phyloP scores from a whole-genome alignment of 1,140 invertebrate species.

The Caenorhabditis latens region DNA sequence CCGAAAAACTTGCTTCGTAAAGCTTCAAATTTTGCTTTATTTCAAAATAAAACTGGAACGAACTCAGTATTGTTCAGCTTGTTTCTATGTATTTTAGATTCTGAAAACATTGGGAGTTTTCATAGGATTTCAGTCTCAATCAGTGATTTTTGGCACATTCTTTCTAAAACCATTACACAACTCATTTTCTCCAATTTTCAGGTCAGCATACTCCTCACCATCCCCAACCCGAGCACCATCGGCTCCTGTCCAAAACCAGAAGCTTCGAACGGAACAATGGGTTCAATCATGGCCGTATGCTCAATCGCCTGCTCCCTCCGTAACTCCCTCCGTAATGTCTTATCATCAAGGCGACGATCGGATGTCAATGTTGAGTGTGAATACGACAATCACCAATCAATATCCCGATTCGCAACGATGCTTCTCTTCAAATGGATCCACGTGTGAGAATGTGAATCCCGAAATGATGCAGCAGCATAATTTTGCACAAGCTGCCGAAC shows the following conservation, averaged over 20 bases:
- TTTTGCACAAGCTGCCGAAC: not conserved
- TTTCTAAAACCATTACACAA: no score
- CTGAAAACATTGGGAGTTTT: no score
- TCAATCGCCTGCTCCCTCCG: constrained; percentile 8
- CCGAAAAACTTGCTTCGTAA: no score
- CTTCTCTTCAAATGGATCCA: constrained; percentile 22
- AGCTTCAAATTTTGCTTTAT: no score
- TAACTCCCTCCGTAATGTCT: constrained; percentile 15
- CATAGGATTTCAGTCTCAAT: no score
- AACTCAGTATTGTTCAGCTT: no score
- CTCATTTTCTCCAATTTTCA: not conserved
- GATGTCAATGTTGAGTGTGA: constrained; percentile 50
- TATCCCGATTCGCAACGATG: constrained; percentile 28
- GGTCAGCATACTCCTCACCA: not conserved
- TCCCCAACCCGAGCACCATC: not conserved
- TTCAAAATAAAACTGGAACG: no score
- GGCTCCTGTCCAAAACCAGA: constrained; percentile 20
- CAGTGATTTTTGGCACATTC: no score
- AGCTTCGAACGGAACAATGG: constrained; percentile 30
- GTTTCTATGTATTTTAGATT: no score
- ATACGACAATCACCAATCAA: constrained; percentile 7
- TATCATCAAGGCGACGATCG: constrained; percentile 51
- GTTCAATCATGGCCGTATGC: constrained; percentile 33
- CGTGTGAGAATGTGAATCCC: constrained; percentile 47
- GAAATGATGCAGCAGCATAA: not conserved